Evolutionary conservation across 2,113 vertebrate species (phyloP).

Genomic region (Heloderma charlesbogerti): DNA sequence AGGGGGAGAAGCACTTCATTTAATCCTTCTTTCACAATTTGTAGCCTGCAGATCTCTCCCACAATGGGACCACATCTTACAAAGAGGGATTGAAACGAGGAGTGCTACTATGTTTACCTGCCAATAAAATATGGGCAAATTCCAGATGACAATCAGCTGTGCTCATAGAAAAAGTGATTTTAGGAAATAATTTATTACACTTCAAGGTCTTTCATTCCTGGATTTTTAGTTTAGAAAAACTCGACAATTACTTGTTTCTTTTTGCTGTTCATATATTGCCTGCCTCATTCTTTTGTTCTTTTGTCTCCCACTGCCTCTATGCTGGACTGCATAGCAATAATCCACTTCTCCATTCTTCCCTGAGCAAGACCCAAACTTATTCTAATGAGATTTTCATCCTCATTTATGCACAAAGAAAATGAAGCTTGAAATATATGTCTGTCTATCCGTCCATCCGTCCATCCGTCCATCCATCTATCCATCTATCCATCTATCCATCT

Average conservation of each 20-base stretch:
- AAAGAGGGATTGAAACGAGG: not conserved
- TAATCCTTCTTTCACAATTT: not conserved
- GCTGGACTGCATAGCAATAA: not conserved
- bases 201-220: not conserved
- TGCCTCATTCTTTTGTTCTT: fast-evolving
- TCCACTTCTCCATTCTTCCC: fast-evolving
- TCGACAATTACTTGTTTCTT: not conserved
- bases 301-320: not conserved
- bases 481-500: too few relatives aligned
- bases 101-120: not conserved
- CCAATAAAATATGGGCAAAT: not conserved
- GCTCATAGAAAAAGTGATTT: not conserved
- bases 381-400: conserved; percentile 15
- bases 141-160: not conserved
- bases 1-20: not conserved
- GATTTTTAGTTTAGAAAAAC: not conserved
- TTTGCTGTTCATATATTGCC: not conserved
- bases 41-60: not conserved
- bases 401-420: not conserved
- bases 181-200: not conserved
- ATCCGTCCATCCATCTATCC: too few relatives aligned
- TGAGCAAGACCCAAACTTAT: not conserved
- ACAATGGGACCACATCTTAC: not conserved
- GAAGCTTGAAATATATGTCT: too few relatives aligned
- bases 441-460: too few relatives aligned